Evolutionary conservation across 2,888 invertebrate species (phyloP).

Genomic region (Hipparchia semele): DNA sequence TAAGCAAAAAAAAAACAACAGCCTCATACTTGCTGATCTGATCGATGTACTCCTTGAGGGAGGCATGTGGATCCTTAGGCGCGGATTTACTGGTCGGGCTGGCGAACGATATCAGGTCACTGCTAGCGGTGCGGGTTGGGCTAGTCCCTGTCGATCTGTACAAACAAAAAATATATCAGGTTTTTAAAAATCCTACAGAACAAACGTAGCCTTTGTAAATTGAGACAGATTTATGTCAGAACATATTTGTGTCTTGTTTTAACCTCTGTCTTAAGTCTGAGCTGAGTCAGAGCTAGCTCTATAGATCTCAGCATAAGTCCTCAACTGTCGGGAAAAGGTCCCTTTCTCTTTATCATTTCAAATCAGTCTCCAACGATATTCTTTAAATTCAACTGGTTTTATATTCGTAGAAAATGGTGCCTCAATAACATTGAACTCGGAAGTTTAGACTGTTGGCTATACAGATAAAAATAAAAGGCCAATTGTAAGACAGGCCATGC

Average conservation of each 20-base stretch:
- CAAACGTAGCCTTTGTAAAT: too few species aligned
- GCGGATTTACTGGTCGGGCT: slow-evolving; percentile 84
- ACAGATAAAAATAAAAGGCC: background rate
- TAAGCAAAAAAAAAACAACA: background rate
- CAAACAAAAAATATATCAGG: slow-evolving; percentile 5
- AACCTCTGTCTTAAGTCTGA: too few species aligned
- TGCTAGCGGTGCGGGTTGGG: slow-evolving; percentile 68
- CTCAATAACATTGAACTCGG: background rate
- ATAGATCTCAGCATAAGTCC: background rate
- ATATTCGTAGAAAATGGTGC: background rate
- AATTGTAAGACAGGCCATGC: too few species aligned
- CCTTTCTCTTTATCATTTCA: too few species aligned
- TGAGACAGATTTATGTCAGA: too few species aligned
- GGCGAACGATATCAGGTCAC: slow-evolving; percentile 88
- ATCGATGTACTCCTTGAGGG: slow-evolving; percentile 84
- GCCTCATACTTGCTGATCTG: slow-evolving; percentile 77
- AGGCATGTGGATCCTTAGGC: slow-evolving; percentile 75
- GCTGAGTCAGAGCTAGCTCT: too few species aligned
- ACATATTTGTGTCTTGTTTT: too few species aligned
- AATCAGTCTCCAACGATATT: too few species aligned
- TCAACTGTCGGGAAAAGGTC: too few species aligned
- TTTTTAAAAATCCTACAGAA: too few species aligned
- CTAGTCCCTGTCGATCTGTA: slow-evolving; percentile 72
- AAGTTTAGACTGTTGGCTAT: background rate
- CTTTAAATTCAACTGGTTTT: too few species aligned